Evolutionary conservation across 30 jellyfish, hydroid and myxozoan genomes (phyloP).

Genomic region (Hydractinia echinata): DNA sequence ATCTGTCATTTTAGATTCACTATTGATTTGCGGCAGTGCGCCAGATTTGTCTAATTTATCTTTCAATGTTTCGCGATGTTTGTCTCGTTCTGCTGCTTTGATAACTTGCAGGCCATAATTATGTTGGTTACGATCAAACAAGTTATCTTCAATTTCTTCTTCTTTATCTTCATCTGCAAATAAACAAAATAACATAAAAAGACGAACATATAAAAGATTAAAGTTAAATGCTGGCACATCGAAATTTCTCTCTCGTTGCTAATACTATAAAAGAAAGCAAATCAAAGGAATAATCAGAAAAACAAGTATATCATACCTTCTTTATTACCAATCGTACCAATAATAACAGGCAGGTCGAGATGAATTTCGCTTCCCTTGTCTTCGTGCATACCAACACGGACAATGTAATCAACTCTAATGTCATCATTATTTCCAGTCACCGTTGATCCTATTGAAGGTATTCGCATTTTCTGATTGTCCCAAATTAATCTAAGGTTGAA

Average conservation of each 20-base stretch:
- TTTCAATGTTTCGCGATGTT: neutral
- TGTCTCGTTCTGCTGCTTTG: slow-evolving; percentile 23
- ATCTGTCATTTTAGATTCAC: too few species aligned
- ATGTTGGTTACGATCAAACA: slow-evolving; percentile 18
- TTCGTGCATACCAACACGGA: slow-evolving; percentile 97
- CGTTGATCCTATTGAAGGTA: slow-evolving; percentile 81
- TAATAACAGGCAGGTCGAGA: slow-evolving; percentile 85
- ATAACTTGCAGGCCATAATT: slow-evolving; percentile 19
- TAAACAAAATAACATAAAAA: too few species aligned
- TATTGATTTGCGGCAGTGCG: too few species aligned
- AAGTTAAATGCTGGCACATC: too few species aligned
- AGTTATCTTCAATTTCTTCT: neutral
- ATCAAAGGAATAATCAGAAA: neutral
- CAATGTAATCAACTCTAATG: slow-evolving; percentile 73
- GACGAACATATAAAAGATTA: too few species aligned
- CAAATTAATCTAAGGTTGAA: slow-evolving; percentile 35
- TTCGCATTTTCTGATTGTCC: slow-evolving; percentile 52
- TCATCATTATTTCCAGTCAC: slow-evolving; percentile 62
- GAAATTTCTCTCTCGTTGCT: too few species aligned
- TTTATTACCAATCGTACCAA: slow-evolving; percentile 51
- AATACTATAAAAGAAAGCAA: neutral
- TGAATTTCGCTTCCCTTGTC: slow-evolving; percentile 81
- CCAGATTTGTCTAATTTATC: neutral
- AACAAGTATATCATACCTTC: neutral
- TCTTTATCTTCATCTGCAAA: neutral